Conservation (phyloP, 2,113 vertebrate genomes). For the Xenopus laevis region DNA sequence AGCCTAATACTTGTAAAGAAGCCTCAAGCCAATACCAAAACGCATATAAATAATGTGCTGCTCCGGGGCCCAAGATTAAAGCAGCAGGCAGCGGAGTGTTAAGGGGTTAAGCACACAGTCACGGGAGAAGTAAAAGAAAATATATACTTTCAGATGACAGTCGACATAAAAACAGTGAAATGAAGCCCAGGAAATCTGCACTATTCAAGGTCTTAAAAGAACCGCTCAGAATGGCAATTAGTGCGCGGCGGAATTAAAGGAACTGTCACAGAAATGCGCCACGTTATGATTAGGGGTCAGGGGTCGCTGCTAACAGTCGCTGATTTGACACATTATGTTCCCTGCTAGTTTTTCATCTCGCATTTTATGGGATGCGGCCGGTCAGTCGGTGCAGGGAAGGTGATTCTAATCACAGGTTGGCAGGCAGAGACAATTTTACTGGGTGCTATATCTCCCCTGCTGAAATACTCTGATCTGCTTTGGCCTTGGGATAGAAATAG, state of each 20-base stretch:
- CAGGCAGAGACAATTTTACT: too few species aligned
- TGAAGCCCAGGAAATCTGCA: conserved; percentile 15
- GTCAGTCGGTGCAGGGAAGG: neutral
- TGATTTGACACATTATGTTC: conserved; percentile 35
- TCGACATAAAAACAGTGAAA: neutral
- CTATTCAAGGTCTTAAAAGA: conserved; percentile 23
- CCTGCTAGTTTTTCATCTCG: conserved; percentile 12
- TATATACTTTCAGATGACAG: neutral
- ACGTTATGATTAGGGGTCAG: conserved; percentile 23
- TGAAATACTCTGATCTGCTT: too few species aligned
- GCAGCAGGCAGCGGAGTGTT: neutral
- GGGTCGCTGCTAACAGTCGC: conserved; percentile 18
- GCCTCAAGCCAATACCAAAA: too few species aligned
- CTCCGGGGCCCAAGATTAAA: neutral
- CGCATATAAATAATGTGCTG: too few species aligned
- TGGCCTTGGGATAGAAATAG: too few species aligned
- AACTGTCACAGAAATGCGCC: neutral
- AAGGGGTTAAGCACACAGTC: neutral
- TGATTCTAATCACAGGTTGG: neutral
- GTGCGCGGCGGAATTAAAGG: conserved; percentile 2
- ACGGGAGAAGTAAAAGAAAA: neutral
- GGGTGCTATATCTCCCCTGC: too few species aligned
- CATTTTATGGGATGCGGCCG: neutral
- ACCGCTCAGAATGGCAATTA: conserved; percentile 15
- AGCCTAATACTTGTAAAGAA: too few species aligned